Evolutionary conservation across 2,888 invertebrate genomes (phyloP).

Genomic region (Bombylius discolor): DNA sequence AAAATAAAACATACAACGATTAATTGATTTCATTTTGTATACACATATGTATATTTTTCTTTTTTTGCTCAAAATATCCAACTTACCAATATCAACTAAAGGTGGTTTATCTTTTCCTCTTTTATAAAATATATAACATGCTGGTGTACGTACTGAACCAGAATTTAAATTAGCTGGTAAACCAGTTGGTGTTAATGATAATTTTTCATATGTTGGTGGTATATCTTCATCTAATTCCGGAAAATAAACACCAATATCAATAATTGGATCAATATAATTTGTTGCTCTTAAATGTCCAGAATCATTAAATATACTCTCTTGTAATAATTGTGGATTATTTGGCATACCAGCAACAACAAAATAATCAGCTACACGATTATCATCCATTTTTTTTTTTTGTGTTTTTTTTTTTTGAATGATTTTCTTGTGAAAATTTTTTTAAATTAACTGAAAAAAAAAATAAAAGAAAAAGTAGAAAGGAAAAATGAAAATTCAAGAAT

Average conservation of each 20-base stretch:
- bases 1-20: slow-evolving; percentile 5
- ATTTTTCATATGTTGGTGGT: slow-evolving; percentile 59
- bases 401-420: too few relatives aligned
- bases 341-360: slow-evolving; percentile 96
- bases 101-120: slow-evolving; percentile 92
- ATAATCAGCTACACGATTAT: slow-evolving; percentile 86
- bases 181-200: slow-evolving; percentile 69
- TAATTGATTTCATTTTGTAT: neutral
- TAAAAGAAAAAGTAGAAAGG: too few relatives aligned
- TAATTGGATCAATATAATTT: slow-evolving; percentile 81
- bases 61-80: neutral
- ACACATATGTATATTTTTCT: neutral
- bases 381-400: slow-evolving; percentile 50
- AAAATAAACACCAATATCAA: slow-evolving; percentile 86
- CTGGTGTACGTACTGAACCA: slow-evolving; percentile 86
- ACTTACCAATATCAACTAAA: slow-evolving; percentile 88
- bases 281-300: slow-evolving; percentile 69
- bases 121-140: slow-evolving; percentile 84
- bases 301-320: slow-evolving; percentile 59
- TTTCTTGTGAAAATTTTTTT: too few relatives aligned
- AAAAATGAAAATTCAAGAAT: too few relatives aligned
- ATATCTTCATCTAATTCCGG: slow-evolving; percentile 74
- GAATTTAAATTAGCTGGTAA: slow-evolving; percentile 91
- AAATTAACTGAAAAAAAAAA: too few relatives aligned
- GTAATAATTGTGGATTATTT: slow-evolving; percentile 61